phyloP scores from a whole-genome alignment of 2,888 invertebrate species.

The Ryuthela nishihirai region DNA sequence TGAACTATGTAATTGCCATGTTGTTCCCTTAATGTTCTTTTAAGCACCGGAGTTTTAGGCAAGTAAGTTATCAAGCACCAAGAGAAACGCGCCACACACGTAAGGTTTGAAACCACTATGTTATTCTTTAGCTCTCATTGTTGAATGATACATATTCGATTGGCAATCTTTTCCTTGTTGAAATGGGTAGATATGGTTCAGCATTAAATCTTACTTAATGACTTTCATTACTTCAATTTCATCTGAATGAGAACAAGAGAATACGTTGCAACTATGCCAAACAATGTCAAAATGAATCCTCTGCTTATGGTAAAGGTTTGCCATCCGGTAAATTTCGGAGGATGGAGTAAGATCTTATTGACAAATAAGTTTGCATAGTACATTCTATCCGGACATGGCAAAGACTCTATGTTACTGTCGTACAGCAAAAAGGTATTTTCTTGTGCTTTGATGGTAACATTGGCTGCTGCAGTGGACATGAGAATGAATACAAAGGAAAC shows the following conservation, averaged over 20 bases:
- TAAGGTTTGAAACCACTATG: no score
- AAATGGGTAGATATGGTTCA: no score
- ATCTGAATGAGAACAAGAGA: background rate
- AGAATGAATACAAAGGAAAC: background rate
- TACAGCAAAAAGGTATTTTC: background rate
- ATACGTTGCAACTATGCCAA: background rate
- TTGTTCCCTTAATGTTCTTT: no score
- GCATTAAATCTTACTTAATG: no score
- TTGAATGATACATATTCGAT: no score
- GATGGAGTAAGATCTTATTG: background rate
- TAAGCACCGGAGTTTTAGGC: no score
- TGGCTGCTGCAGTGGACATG: background rate
- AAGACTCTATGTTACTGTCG: background rate
- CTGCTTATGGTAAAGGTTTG: background rate
- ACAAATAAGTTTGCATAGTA: background rate
- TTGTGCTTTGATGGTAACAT: background rate
- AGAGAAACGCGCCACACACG: no score
- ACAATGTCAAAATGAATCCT: background rate
- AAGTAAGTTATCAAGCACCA: no score
- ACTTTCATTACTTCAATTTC: background rate
- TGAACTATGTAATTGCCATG: no score
- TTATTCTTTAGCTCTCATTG: no score
- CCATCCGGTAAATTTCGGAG: background rate
- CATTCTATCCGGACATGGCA: background rate
- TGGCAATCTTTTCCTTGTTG: no score